Percentiles rank a stretch among this genome's conserved stretches.
Evolutionary conservation across 2,113 vertebrate species (phyloP).

Genomic region (Hypocryptadius cinnamomeus): DNA sequence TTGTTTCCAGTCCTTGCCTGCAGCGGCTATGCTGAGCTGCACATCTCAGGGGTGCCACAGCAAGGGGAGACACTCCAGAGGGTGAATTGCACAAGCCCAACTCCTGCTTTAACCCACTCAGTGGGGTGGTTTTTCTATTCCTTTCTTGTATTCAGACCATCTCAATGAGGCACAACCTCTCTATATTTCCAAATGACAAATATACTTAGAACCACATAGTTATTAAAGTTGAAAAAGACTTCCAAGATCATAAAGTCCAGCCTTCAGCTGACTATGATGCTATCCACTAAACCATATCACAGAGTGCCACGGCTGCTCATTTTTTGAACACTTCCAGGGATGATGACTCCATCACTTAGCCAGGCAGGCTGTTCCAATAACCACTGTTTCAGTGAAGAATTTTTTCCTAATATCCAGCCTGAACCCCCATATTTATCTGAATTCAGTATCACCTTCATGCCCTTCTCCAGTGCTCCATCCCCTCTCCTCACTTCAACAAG

Average conservation of each 20-base stretch:
- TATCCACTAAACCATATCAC: not conserved
- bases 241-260: not conserved
- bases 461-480: not conserved
- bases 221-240: not conserved
- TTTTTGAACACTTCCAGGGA: not conserved
- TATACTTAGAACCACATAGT: not conserved
- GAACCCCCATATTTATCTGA: not conserved
- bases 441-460: not conserved
- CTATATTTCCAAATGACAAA: not conserved
- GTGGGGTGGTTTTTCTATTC: not conserved
- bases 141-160: not conserved
- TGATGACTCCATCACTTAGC: not conserved
- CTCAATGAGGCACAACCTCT: not conserved
- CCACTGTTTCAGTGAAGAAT: not conserved
- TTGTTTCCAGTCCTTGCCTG: not conserved
- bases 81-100: not conserved
- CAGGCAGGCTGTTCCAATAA: not conserved
- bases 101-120: not conserved
- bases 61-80: not conserved
- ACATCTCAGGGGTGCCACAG: rapidly evolving
- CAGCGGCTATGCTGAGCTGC: not conserved
- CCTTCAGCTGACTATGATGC: not conserved
- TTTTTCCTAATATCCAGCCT: not conserved
- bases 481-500: not conserved
- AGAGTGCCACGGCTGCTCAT: rapidly evolving